phyloP scores from a whole-genome alignment of 2,888 invertebrate genomes.

The Tetheella fluctuosa region DNA sequence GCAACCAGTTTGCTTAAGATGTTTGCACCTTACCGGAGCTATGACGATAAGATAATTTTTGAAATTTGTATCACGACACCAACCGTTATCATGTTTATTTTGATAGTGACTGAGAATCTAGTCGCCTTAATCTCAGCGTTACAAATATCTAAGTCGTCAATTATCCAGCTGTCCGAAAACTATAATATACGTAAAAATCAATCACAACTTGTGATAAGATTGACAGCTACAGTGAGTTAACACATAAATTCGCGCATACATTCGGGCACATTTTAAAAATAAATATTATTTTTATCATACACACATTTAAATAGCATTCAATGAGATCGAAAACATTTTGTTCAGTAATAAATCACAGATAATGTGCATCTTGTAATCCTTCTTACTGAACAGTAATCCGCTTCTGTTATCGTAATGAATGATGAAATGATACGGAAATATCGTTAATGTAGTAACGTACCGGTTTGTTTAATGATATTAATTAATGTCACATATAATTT shows the following conservation, averaged over 20 bases:
- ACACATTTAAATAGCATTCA: constrained; percentile 10
- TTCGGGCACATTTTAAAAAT: not conserved
- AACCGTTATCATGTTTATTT: constrained; percentile 53
- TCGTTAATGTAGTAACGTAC: constrained; percentile 6
- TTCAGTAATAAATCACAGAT: constrained; percentile 13
- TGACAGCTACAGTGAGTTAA: constrained; percentile 41
- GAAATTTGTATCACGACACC: constrained; percentile 64
- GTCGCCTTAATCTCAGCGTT: constrained; percentile 56
- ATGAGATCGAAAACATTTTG: constrained; percentile 15
- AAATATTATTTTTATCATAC: constrained; percentile 14
- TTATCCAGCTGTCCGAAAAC: constrained; percentile 46
- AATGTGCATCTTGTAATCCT: constrained; percentile 9
- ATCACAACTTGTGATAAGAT: constrained; percentile 62
- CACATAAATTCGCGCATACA: constrained; percentile 16
- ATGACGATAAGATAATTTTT: constrained; percentile 72
- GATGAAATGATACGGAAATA: constrained; percentile 7
- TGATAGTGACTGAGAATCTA: constrained; percentile 57
- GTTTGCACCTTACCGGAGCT: constrained; percentile 64
- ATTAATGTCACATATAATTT: constrained; percentile 6
- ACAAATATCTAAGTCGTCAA: constrained; percentile 57
- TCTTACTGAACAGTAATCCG: constrained; percentile 2
- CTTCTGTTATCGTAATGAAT: constrained; percentile 6
- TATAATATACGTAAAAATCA: constrained; percentile 45
- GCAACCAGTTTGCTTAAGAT: constrained; percentile 58
- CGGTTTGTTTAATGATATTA: constrained; percentile 8